phyloP scores from a whole-genome alignment of 53 echinoderm and acorn worm species.

The Paracentrotus lividus region DNA sequence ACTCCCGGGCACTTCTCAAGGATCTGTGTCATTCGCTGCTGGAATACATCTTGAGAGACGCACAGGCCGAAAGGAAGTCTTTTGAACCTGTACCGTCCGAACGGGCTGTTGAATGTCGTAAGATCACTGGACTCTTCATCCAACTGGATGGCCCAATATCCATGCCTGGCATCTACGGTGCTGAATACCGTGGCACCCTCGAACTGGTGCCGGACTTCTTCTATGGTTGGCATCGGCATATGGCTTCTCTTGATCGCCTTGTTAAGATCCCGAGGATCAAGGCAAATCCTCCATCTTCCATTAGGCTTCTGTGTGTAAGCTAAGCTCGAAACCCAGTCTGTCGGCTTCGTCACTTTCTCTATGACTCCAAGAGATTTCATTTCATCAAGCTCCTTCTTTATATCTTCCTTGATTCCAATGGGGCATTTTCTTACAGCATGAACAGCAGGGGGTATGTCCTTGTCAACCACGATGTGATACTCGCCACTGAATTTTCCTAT shows the following conservation, averaged over 20 bases:
- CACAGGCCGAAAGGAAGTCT: slow-evolving; percentile 79
- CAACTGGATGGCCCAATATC: slow-evolving; percentile 69
- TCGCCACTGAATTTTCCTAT: slow-evolving; percentile 70
- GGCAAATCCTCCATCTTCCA: slow-evolving; percentile 70
- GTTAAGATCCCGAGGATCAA: slow-evolving; percentile 82
- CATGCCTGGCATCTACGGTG: slow-evolving; percentile 83
- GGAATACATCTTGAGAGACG: slow-evolving; percentile 81
- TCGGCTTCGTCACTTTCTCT: slow-evolving; percentile 71
- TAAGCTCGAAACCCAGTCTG: slow-evolving; percentile 77
- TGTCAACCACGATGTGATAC: slow-evolving; percentile 64
- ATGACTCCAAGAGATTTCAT: slow-evolving; percentile 75
- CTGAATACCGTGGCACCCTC: slow-evolving; percentile 67
- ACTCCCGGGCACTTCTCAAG: slow-evolving; percentile 78
- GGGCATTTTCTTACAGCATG: slow-evolving; percentile 61
- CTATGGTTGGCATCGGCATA: slow-evolving; percentile 74
- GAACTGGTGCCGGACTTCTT: slow-evolving; percentile 78
- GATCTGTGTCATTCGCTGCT: slow-evolving; percentile 82
- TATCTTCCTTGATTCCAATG: slow-evolving; percentile 66
- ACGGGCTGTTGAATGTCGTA: slow-evolving; percentile 84
- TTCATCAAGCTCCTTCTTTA: slow-evolving; percentile 67
- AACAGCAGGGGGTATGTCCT: slow-evolving; percentile 53
- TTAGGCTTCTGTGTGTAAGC: slow-evolving; percentile 4
- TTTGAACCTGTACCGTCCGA: slow-evolving; percentile 77
- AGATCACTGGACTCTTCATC: slow-evolving; percentile 71
- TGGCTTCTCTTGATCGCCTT: slow-evolving; percentile 75